phyloP scores from a whole-genome alignment of 2,888 invertebrate genomes.

The Argyra leucocephala region DNA sequence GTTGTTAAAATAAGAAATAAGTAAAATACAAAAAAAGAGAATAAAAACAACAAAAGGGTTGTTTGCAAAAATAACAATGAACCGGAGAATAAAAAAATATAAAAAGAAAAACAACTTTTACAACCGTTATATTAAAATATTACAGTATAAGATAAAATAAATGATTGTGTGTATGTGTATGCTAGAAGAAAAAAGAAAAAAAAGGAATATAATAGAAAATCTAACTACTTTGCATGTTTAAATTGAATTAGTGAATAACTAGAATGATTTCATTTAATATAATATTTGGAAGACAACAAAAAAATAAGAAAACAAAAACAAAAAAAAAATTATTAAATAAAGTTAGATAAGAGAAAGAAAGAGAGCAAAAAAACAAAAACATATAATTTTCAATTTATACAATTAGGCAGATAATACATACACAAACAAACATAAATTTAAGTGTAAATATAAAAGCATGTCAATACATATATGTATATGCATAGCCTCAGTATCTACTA shows the following conservation, averaged over 20 bases:
- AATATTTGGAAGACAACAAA: neutral
- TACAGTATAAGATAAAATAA: too few relatives aligned
- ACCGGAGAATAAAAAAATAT: neutral
- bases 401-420: neutral
- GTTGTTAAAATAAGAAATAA: neutral
- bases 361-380: neutral
- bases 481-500: neutral
- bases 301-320: neutral
- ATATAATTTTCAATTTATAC: slow-evolving; percentile 6
- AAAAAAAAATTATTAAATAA: too few relatives aligned
- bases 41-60: slow-evolving; percentile 6
- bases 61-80: neutral
- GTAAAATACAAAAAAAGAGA: too few relatives aligned
- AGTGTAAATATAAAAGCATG: neutral
- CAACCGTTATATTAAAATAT: too few relatives aligned
- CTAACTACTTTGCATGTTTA: neutral
- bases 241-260: neutral
- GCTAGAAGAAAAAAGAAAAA: too few relatives aligned
- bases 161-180: too few relatives aligned
- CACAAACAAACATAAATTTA: neutral
- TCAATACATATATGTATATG: too few relatives aligned
- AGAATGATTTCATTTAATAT: neutral
- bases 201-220: too few relatives aligned
- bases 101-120: too few relatives aligned
- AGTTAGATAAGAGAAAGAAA: too few relatives aligned